phyloP scores from a whole-genome alignment of 1,140 invertebrate species.

The Macrosteles quadrilineatus region DNA sequence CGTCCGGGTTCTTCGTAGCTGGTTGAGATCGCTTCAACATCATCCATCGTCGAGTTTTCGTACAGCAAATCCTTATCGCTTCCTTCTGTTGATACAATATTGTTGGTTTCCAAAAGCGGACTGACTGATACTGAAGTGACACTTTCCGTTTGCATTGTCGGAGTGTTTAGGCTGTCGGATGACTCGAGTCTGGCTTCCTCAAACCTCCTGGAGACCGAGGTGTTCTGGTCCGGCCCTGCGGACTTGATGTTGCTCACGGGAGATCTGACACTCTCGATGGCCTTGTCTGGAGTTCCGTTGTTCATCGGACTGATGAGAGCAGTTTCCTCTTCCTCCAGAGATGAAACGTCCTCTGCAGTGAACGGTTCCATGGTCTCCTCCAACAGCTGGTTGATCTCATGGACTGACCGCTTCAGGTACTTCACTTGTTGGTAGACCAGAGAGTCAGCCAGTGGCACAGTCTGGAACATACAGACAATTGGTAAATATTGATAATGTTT shows the following conservation, averaged over 20 bases:
- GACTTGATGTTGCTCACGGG: not conserved
- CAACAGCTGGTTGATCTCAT: slow-evolving; percentile 71
- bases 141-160: slow-evolving; percentile 26
- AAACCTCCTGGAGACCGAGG: slow-evolving; percentile 13
- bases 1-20: slow-evolving; percentile 23
- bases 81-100: slow-evolving; percentile 13
- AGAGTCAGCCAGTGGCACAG: slow-evolving; percentile 49
- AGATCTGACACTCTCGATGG: not conserved
- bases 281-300: slow-evolving; percentile 10
- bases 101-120: slow-evolving; percentile 18
- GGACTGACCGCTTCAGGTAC: slow-evolving; percentile 68
- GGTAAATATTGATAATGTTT: slow-evolving; percentile 44
- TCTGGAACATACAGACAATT: slow-evolving; percentile 57
- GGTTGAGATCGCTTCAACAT: slow-evolving; percentile 25
- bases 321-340: slow-evolving; percentile 29
- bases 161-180: slow-evolving; percentile 4
- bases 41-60: slow-evolving; percentile 25
- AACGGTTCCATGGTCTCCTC: slow-evolving; percentile 43
- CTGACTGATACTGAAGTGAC: slow-evolving; percentile 20
- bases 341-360: slow-evolving; percentile 32
- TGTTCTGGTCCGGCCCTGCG: not conserved
- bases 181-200: slow-evolving; percentile 21
- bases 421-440: slow-evolving; percentile 73
- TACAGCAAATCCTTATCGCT: slow-evolving; percentile 17
- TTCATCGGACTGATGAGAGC: slow-evolving; percentile 30